Conservation (phyloP, 2,888 invertebrate species). For the Dioctria linearis region DNA sequence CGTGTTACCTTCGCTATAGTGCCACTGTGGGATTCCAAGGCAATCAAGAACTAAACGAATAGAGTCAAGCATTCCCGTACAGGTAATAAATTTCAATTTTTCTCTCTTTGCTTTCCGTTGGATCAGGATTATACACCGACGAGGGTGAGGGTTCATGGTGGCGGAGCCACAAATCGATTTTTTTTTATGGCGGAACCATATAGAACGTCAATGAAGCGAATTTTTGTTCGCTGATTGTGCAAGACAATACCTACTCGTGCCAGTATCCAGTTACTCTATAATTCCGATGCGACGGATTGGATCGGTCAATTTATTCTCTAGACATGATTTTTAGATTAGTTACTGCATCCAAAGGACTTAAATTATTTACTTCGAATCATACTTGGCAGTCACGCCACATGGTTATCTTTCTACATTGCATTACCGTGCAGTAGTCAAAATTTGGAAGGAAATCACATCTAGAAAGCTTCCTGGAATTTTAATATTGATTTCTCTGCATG, state of each 20-base stretch:
- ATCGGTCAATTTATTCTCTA: constrained; percentile 44
- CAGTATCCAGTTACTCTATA: constrained; percentile 18
- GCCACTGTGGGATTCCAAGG: constrained; percentile 34
- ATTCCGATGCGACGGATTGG: constrained; percentile 45
- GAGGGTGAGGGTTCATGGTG: constrained; percentile 27
- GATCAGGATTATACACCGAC: not conserved
- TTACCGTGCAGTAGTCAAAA: not conserved
- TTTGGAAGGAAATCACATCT: not conserved
- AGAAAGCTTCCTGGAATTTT: not conserved
- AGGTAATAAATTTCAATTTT: constrained; percentile 53
- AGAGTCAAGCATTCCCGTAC: constrained; percentile 51
- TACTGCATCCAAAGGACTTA: constrained; percentile 38
- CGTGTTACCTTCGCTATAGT: constrained; percentile 28
- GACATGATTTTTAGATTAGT: constrained; percentile 38
- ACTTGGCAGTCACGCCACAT: constrained; percentile 25
- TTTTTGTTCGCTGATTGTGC: constrained; percentile 35
- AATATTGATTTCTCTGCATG: too few relatives aligned
- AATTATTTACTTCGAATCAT: constrained; percentile 42
- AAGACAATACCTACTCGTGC: not conserved
- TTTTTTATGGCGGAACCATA: constrained; percentile 6
- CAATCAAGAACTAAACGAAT: constrained; percentile 51
- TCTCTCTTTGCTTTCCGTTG: constrained; percentile 44
- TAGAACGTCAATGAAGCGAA: constrained; percentile 13
- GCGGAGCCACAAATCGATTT: constrained; percentile 47
- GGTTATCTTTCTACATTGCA: not conserved